Evolutionary conservation across 2,797 vertebrate genomes (phyloP), one percentile per base, ranked within the genome.

Genomic region (Xiphophorus birchmanni): DNA sequence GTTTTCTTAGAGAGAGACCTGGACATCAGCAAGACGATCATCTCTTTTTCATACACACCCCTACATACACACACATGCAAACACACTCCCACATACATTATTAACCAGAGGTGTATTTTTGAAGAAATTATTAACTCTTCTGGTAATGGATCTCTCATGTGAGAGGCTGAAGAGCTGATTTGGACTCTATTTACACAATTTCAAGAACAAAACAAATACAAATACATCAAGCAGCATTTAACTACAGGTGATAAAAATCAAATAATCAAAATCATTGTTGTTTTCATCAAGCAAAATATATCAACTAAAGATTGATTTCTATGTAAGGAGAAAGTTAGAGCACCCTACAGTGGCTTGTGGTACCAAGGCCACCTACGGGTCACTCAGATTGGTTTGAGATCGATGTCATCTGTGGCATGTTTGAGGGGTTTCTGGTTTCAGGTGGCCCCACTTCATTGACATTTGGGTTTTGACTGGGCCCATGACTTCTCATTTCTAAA

Each of bases 91-190:
- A 73, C 72, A 75, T 77, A 40, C 82, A 78, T 80, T 56, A 76
- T 91, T 84, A 87, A 86, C 71, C 81, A 82, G 76, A 63, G 91
- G 90, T 92, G 90, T 91, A 85, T 83, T 90, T 94, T 89, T 75
- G 80, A 86, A 90, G 90, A 81, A 93, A 94, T 95, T 76, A 94
- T 95, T 95, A 94, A 95, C 92, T 90, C 75, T 78, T 89, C 73
- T 60, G 69, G 48, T 87, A 89, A 87, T 88, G 79, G 75, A 87
- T 91, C 85, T 88, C 82, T 77, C 86, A 54, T 52, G 82, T 76
- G 82, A 83, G 6, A 32, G 67, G 60, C 82, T 88, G 23, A 13
- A 89, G 89, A 76, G 82, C 42, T 83, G 80, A 86, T 85, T 44
- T 75, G 47, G 86, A 89, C 77, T 88, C 86, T 79, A 81, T 90